A percentile compares a stretch with the other conserved stretches of the same genome.
Conservation (phyloP, 2,888 invertebrate genomes). For the Euplagia quadripunctaria region DNA sequence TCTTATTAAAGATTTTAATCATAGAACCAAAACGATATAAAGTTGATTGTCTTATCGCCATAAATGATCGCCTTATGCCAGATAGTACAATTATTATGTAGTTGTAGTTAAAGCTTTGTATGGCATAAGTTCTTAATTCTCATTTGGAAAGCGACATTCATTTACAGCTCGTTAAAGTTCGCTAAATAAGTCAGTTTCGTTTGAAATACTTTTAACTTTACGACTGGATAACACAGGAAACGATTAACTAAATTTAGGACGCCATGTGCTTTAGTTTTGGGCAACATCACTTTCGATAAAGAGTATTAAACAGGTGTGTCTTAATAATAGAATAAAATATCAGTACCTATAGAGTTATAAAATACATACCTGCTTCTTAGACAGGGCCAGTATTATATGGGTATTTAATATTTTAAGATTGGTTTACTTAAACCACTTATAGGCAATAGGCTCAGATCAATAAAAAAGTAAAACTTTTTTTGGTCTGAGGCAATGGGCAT, state of each 20-base stretch:
- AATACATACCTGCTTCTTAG: not conserved
- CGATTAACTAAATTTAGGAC: conserved; percentile 76
- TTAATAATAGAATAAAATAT: conserved; percentile 40
- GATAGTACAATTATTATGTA: not conserved
- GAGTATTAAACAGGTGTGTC: conserved; percentile 62
- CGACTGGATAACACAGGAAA: conserved; percentile 68
- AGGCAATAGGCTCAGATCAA: too few relatives aligned
- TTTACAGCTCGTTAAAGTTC: conserved; percentile 1
- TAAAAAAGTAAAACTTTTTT: too few relatives aligned
- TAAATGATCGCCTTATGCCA: not conserved
- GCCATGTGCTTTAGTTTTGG: conserved; percentile 68
- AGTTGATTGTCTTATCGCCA: too few relatives aligned
- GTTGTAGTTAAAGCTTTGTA: too few relatives aligned
- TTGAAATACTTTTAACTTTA: conserved; percentile 54
- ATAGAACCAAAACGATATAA: too few relatives aligned
- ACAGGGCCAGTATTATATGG: not conserved
- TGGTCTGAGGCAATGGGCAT: too few relatives aligned
- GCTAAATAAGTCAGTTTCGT: not conserved
- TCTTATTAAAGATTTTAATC: too few relatives aligned
- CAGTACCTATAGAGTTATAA: not conserved
- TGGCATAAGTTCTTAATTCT: not conserved
- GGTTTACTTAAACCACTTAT: too few relatives aligned
- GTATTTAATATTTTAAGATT: too few relatives aligned
- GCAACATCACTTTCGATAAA: conserved; percentile 59
- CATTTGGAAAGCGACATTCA: not conserved